Conservation (phyloP, 2,888 invertebrate genomes). For the Platynereis dumerilii region DNA sequence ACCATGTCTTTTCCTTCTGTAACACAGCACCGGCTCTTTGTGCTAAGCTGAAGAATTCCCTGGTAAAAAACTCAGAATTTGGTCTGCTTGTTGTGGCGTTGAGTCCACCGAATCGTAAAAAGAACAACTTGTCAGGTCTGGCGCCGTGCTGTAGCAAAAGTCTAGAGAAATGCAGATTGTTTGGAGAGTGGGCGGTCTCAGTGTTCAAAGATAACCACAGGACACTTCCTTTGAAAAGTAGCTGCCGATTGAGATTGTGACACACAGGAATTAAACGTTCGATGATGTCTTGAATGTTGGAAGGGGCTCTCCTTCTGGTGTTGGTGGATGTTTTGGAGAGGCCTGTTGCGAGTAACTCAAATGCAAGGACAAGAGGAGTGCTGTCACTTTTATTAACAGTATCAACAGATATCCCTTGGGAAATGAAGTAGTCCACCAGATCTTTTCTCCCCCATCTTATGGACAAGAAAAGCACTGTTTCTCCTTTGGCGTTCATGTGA, state of each 20-base stretch:
- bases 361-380: conserved; percentile 26
- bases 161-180: conserved; percentile 16
- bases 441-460: conserved; percentile 27
- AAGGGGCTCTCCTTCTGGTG: conserved; percentile 29
- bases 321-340: background rate
- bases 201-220: conserved; percentile 21
- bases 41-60: conserved; percentile 25
- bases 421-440: conserved; percentile 25
- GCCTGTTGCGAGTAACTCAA: conserved; percentile 25
- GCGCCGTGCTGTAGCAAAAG: conserved; percentile 32
- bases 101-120: conserved; percentile 31
- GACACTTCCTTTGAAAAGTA: conserved; percentile 26
- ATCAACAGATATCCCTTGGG: conserved; percentile 6
- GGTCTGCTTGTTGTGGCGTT: conserved; percentile 24
- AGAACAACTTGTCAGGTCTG: conserved; percentile 29
- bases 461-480: conserved; percentile 27
- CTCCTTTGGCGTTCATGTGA: conserved; percentile 24
- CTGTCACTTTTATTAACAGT: conserved; percentile 21
- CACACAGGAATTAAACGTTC: conserved; percentile 18
- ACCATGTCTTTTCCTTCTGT: conserved; percentile 30
- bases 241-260: conserved; percentile 19
- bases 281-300: conserved; percentile 28
- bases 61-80: conserved; percentile 28
- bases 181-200: conserved; percentile 22
- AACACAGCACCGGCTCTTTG: conserved; percentile 25